Conservation (phyloP, 2,113 vertebrate genomes). For the Lichenostomus cassidix region DNA sequence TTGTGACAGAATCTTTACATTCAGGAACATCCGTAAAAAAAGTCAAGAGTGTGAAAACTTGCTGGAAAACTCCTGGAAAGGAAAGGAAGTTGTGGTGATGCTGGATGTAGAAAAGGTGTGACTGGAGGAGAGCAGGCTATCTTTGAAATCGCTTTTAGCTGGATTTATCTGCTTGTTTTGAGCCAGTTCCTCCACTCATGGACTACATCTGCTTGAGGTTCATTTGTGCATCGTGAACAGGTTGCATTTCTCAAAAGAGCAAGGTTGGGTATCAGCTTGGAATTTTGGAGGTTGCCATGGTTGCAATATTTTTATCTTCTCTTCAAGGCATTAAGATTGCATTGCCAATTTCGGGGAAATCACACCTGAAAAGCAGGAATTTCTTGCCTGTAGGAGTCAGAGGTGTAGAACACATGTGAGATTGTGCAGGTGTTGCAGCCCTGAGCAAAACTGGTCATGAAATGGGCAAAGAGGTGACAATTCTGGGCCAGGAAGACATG, state of each 20-base stretch:
- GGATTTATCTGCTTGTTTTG: neutral
- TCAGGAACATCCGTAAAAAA: neutral
- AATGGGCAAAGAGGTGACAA: neutral
- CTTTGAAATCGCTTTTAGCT: neutral
- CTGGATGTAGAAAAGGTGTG: neutral
- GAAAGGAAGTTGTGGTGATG: neutral
- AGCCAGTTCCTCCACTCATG: neutral
- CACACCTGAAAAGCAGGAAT: neutral
- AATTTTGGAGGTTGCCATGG: slow-evolving; percentile 52
- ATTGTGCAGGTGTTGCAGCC: neutral
- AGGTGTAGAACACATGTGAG: neutral
- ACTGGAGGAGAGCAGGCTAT: neutral
- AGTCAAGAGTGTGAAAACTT: neutral
- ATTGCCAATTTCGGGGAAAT: neutral
- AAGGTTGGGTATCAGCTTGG: neutral
- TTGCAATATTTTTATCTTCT: slow-evolving; percentile 49
- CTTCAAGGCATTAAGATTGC: slow-evolving; percentile 6
- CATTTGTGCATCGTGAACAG: neutral
- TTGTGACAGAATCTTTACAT: neutral
- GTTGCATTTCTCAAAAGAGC: slow-evolving; percentile 1
- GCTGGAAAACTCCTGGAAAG: neutral
- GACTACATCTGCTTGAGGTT: neutral
- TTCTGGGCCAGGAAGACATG: neutral
- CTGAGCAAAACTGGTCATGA: neutral
- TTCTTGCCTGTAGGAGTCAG: neutral